Conservation (phyloP, 2,797 vertebrate species). For the Discoglossus pictus region DNA sequence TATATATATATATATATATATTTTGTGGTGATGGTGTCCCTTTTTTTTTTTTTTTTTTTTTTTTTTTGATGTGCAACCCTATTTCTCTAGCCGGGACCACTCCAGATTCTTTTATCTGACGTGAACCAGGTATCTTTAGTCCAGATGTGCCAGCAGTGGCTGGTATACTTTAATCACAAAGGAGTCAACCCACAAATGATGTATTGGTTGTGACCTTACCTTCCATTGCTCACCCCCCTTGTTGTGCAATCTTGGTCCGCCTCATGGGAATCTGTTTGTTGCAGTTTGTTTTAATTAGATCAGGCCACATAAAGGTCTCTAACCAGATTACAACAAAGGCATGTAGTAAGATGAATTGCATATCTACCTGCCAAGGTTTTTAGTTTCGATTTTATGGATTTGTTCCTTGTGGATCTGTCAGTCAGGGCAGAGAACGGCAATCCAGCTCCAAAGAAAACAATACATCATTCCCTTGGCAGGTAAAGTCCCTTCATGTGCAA, state of each 20-base stretch:
- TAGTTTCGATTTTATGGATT: background rate
- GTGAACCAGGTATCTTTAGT: too few relatives aligned
- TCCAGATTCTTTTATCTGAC: too few relatives aligned
- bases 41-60: too few relatives aligned
- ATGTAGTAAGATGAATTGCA: constrained; percentile 1
- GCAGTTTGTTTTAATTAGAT: constrained; percentile 22
- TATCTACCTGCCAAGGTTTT: constrained; percentile 26
- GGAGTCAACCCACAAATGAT: too few relatives aligned
- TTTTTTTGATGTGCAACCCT: too few relatives aligned
- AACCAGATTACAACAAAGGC: constrained; percentile 21
- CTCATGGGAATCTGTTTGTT: constrained; percentile 17
- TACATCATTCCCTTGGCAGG: background rate
- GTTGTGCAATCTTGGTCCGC: too few relatives aligned
- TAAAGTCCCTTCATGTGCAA: background rate
- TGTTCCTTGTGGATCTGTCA: constrained; percentile 7
- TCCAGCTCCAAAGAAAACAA: background rate
- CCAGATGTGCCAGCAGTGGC: too few relatives aligned
- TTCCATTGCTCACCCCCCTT: too few relatives aligned
- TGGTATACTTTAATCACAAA: background rate
- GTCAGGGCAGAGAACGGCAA: background rate
- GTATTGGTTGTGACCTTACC: too few relatives aligned
- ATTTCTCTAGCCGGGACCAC: too few relatives aligned
- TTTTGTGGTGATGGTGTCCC: too few relatives aligned
- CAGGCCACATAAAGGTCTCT: background rate
- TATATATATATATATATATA: too few relatives aligned